Evolutionary conservation across 2,113 vertebrate species (phyloP).

Genomic region (Calyptomena viridis): DNA sequence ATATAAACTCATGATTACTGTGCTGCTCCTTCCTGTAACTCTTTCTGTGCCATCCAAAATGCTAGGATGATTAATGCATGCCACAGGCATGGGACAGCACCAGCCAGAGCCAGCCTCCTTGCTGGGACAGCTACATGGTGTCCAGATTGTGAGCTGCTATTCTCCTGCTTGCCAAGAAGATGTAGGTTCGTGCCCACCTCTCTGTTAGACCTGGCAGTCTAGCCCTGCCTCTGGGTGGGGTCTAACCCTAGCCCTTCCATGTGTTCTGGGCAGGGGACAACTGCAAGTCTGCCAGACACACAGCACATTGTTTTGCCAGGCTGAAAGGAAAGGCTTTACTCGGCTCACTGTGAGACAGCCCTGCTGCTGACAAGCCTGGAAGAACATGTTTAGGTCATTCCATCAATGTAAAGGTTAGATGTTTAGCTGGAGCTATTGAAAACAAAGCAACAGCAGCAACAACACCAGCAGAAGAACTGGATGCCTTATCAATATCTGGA

Average conservation of each 20-base stretch:
- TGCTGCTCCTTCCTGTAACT: not conserved
- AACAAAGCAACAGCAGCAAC: not conserved
- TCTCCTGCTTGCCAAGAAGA: not conserved
- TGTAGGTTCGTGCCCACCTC: not conserved
- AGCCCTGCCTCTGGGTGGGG: not conserved
- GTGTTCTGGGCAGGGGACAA: not conserved
- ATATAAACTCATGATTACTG: not conserved
- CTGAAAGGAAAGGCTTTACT: not conserved
- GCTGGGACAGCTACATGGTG: not conserved
- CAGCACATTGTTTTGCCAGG: not conserved
- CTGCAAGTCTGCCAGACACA: not conserved
- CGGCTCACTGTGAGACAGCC: not conserved
- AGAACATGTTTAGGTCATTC: slow-evolving; percentile 22
- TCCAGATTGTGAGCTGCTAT: not conserved
- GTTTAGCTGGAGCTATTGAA: slow-evolving; percentile 30
- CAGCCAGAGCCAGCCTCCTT: not conserved
- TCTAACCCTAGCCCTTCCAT: no score
- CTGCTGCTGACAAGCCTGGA: not conserved
- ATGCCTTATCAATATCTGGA: not conserved
- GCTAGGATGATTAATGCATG: not conserved
- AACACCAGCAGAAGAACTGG: not conserved
- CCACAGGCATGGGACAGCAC: not conserved
- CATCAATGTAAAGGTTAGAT: slow-evolving; percentile 37
- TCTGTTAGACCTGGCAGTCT: not conserved
- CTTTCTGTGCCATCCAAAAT: not conserved